These are phyloP conservation scores for Melanargia galathea DNA, from an alignment of 2,888 invertebrate species.

Conservation along the genomic window DNA sequence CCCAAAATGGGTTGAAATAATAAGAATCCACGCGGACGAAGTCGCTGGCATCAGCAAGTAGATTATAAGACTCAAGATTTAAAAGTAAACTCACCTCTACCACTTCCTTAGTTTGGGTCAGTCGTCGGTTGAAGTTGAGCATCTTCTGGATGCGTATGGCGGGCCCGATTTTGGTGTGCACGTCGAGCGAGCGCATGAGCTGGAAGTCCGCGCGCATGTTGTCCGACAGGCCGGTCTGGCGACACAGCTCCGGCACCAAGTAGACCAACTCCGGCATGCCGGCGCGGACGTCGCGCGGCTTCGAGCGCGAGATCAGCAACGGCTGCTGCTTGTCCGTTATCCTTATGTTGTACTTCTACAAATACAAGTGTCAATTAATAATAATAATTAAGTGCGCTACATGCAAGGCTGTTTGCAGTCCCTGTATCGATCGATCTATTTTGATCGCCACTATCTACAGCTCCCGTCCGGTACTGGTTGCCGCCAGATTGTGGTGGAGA, in stretches of 20 bases:
- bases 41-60: too few relatives aligned
- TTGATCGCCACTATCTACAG: too few relatives aligned
- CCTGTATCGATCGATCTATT: too few relatives aligned
- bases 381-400: too few relatives aligned
- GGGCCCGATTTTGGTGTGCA: constrained; percentile 89
- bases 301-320: constrained; percentile 87
- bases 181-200: constrained; percentile 85
- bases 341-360: constrained; percentile 85
- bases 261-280: constrained; percentile 86
- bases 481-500: too few relatives aligned
- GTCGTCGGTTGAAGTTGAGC: constrained; percentile 83
- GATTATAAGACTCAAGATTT: too few relatives aligned
- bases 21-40: too few relatives aligned
- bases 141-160: constrained; percentile 85
- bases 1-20: too few relatives aligned
- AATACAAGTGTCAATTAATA: constrained; percentile 23
- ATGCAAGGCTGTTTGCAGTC: too few relatives aligned
- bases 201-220: constrained; percentile 84
- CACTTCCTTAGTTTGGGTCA: constrained; percentile 73
- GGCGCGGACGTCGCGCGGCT: constrained; percentile 86
- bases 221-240: constrained; percentile 90
- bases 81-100: constrained; percentile 51
- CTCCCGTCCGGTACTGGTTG: too few relatives aligned
- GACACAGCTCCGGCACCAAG: constrained; percentile 92
- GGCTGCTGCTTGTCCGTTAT: constrained; percentile 88